These are phyloP conservation scores for Steromphala cineraria DNA, from an alignment of 2,888 invertebrate genomes.

Conservation along the genomic window DNA sequence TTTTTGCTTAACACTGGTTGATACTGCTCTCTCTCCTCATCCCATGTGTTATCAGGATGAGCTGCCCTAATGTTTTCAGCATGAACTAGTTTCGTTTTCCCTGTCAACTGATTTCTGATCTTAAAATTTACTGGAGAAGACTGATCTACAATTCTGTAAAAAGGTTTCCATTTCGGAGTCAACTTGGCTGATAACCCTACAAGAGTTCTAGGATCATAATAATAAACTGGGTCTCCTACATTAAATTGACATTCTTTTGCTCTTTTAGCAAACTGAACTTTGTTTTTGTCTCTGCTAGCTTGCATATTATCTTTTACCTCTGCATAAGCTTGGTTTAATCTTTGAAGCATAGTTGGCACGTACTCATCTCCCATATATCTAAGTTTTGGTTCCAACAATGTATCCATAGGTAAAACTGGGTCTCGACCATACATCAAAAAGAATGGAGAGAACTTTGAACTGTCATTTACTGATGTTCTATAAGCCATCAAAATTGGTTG, in stretches of 20 bases:
- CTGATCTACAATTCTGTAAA: not conserved
- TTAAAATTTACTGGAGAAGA: not conserved
- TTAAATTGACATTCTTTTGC: conserved; percentile 1
- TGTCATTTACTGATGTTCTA: not conserved
- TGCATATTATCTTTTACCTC: not conserved
- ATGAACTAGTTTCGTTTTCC: not conserved
- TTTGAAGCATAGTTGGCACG: not conserved
- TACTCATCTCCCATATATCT: not conserved
- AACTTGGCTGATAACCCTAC: not conserved
- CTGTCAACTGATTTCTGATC: not conserved
- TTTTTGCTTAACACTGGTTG: not conserved
- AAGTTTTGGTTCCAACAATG: not conserved
- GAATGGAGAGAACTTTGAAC: not conserved
- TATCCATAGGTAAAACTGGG: not conserved
- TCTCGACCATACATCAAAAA: conserved; percentile 16
- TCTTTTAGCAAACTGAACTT: not conserved
- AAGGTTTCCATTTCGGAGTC: not conserved
- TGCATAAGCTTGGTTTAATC: not conserved
- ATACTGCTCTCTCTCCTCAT: not conserved
- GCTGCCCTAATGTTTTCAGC: not conserved
- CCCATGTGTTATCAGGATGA: not conserved
- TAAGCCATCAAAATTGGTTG: not conserved
- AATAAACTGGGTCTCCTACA: not conserved
- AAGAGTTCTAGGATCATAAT: not conserved
- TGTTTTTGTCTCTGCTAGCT: not conserved